Percentiles rank a stretch among this genome's conserved stretches.
Conservation (phyloP, 2,113 vertebrate genomes). For the Tor tambroides region DNA sequence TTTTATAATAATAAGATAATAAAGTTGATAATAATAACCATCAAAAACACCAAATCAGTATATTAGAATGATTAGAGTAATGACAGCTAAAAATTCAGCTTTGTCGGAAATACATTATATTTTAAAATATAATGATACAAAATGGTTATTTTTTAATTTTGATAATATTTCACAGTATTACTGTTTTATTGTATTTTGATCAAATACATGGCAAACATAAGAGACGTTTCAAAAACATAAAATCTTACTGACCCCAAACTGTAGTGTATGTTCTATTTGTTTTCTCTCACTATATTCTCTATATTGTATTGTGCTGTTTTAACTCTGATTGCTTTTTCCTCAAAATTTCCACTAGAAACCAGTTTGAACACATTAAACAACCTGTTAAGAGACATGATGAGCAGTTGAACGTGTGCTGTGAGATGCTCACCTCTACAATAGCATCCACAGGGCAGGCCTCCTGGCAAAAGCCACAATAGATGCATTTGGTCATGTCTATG, state of each 20-base stretch:
- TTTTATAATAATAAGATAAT: background rate
- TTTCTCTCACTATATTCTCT: background rate
- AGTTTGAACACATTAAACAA: background rate
- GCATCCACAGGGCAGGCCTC: slow-evolving; percentile 95
- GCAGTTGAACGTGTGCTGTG: background rate
- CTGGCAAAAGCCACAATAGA: slow-evolving; percentile 95
- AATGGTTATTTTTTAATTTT: background rate
- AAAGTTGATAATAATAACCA: too few relatives aligned
- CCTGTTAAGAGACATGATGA: background rate
- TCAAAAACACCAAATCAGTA: background rate
- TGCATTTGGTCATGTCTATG: slow-evolving; percentile 98
- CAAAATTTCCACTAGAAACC: background rate
- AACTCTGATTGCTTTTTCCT: background rate
- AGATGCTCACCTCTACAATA: slow-evolving; percentile 84
- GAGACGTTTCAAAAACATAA: background rate
- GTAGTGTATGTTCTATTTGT: background rate
- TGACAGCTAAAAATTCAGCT: background rate
- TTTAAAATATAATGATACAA: background rate
- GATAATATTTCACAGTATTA: background rate
- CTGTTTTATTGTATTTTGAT: background rate
- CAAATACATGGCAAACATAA: background rate
- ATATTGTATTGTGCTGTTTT: background rate
- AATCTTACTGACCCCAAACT: background rate
- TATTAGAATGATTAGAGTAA: background rate
- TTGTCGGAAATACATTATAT: background rate